Percentiles rank a stretch among this genome's conserved stretches.
These are phyloP conservation scores for Cremastobaeus sp. DNA, from an alignment of 2,888 invertebrate genomes.

Conservation along the genomic window DNA sequence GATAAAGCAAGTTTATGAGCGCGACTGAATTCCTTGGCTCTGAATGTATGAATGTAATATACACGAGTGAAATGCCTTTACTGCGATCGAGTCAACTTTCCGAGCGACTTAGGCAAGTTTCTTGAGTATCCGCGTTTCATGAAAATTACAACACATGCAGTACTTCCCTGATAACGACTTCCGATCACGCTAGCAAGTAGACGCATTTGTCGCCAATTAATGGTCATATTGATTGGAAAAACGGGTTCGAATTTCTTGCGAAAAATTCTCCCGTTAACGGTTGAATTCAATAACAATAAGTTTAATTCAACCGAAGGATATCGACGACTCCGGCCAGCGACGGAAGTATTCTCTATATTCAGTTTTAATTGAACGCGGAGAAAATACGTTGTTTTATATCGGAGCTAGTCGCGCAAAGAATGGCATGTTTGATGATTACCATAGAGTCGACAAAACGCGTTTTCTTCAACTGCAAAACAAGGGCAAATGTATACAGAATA, in stretches of 20 bases:
- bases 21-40: constrained; percentile 33
- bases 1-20: constrained; percentile 48
- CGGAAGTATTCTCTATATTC: too few species aligned
- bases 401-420: too few species aligned
- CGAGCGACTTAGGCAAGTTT: constrained; percentile 44
- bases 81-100: constrained; percentile 46
- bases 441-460: too few species aligned
- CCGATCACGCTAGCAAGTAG: constrained; percentile 54
- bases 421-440: too few species aligned
- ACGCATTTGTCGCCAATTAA: constrained; percentile 58
- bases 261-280: constrained; percentile 49
- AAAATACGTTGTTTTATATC: too few species aligned
- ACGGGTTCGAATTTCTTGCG: constrained; percentile 52
- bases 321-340: too few species aligned
- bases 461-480: too few species aligned
- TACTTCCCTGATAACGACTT: constrained; percentile 52
- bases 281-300: constrained; percentile 32
- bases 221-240: constrained; percentile 56
- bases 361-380: constrained; percentile 37
- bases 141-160: constrained; percentile 56
- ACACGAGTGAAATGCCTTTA: constrained; percentile 41
- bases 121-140: constrained; percentile 58
- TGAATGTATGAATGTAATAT: constrained; percentile 28
- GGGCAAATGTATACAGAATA: not conserved
- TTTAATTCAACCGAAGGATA: too few species aligned